phyloP scores from a whole-genome alignment of 2,888 invertebrate species.

The Drosophila helvetica region DNA sequence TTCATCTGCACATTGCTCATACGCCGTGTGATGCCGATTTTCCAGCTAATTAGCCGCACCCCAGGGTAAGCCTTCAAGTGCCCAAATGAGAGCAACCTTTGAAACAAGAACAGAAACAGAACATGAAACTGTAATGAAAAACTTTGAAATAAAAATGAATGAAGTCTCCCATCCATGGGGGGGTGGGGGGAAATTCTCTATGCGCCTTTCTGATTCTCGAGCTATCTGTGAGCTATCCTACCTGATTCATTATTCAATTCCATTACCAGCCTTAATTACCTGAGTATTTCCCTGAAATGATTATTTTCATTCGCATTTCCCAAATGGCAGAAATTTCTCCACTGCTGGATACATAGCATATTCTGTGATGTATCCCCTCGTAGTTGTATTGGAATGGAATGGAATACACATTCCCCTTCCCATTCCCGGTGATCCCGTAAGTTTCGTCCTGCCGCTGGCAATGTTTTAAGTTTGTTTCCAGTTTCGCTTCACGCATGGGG shows the following conservation, averaged over 20 bases:
- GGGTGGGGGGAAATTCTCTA: not conserved
- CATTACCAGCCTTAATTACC: not conserved
- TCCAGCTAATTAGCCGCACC: conserved; percentile 55
- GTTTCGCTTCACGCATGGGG: conserved; percentile 10
- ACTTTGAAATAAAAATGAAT: not conserved
- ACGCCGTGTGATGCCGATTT: conserved; percentile 50
- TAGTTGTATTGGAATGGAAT: not conserved
- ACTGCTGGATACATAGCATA: too few relatives aligned
- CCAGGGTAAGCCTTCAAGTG: conserved; percentile 6
- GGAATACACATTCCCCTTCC: not conserved
- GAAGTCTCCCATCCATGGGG: conserved; percentile 1
- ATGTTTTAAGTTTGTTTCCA: conserved; percentile 36
- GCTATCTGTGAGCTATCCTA: not conserved
- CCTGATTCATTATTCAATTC: not conserved
- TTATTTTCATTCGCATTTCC: not conserved
- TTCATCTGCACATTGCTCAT: conserved; percentile 45
- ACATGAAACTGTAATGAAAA: not conserved
- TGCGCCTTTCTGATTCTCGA: not conserved
- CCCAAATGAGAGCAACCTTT: not conserved
- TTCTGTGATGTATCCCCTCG: too few relatives aligned
- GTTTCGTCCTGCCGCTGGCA: not conserved
- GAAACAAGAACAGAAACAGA: not conserved
- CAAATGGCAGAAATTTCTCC: not conserved
- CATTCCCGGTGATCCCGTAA: not conserved
- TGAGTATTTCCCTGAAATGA: not conserved